Base-by-base conservation (phyloP, 2,113 vertebrate species). In the Syngnathus typhle region DNA sequence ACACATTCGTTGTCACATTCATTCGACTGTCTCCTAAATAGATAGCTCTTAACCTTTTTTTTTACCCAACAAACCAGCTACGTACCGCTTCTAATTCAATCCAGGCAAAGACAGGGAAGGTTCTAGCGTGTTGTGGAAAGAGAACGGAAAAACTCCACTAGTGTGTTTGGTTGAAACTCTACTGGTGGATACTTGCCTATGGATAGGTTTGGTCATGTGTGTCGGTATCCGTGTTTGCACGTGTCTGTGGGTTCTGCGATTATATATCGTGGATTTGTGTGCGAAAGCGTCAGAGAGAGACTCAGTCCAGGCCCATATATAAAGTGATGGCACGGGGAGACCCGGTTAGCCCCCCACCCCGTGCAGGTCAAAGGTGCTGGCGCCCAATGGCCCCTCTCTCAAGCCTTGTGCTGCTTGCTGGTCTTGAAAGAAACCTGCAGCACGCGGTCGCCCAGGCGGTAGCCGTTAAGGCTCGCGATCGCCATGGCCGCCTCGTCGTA, bases 341-440 rank as follows among this genome's bases (percentile, higher is more conserved):
- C 88, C 85, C 79, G 64, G 64, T 52, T 75, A 36, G 67, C 78
- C 76, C 81, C 73, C 12, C 16, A 15, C 0, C 46, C 82, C 77
- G 82, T 79, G 82, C 74, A 83, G 83, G 85, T 82, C 58, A 61
- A 80, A 88, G 86, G 64, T 86, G 86, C 82, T 82, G 77, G 70
- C 60, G 69, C 60, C 74, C 12, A 84, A 72, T 64, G 51, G 75
- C 84, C 70, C 77, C 75, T 77, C 73, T 55, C 87, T 96, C 93
- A 98, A 80, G 96, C 95, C 87, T 98, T 98, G 92, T 98, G 95
- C 86, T 97, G 95, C 90, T 98, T 98, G 93, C 94, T 98, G 90
- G 96, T 98, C 91, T 98, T 98, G 93, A 98, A 98, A 75, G 96
- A 98, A 78, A 98, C 96, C 91, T 98, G 96, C 88, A 98, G 92